Base-by-base conservation (phyloP, 2,797 vertebrate species). In the Premnoplex brunnescens region DNA sequence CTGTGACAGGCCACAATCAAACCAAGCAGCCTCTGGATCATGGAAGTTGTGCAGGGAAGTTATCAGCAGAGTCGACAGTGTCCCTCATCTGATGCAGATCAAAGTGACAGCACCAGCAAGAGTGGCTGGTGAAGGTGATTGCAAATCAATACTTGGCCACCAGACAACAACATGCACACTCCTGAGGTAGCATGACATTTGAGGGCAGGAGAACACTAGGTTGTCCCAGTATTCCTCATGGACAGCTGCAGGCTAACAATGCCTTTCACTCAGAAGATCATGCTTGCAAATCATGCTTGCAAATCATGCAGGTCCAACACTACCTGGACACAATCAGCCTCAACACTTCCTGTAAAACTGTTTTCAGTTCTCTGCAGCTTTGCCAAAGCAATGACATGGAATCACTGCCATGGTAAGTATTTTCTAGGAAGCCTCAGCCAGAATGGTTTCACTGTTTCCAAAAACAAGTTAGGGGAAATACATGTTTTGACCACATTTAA, bases 41-140 rank as follows among this genome's bases (percentile, higher is more conserved):
- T 32, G 44, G 24, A 81, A 74, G 54, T 4, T 91, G 32, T 44
- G 16, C 26, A 67, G 10, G 16, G 36, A 87, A 78, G 27, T 44
- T 59, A 48, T 6, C 21, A 24, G 13, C 19, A 83, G 60, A 78
- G 34, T 0, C 71, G 66, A 37, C 28, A 6, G 0, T 36, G 22
- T 51, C 27, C 39, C 37, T 78, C n/a, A 73, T 5, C 39, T 51
- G 28, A 52, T 12, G 44, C 48, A 74, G 66, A 48, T 8, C 15
- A 6, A 59, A 80, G 55, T 1, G 16, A 54, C 1, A 80, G 64
- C 56, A 51, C 3, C 19, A 59, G 28, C 56, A 85, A 56, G 17
- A 63, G 36, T 1, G 4, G 12, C 22, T 51, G 73, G 23, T 21
- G 28, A 55, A 85, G 23, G 37, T 15, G 49, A 54, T 9, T 62